Evolutionary conservation across 2,797 vertebrate genomes (phyloP).

Genomic region (Mormyrops attenuatus): DNA sequence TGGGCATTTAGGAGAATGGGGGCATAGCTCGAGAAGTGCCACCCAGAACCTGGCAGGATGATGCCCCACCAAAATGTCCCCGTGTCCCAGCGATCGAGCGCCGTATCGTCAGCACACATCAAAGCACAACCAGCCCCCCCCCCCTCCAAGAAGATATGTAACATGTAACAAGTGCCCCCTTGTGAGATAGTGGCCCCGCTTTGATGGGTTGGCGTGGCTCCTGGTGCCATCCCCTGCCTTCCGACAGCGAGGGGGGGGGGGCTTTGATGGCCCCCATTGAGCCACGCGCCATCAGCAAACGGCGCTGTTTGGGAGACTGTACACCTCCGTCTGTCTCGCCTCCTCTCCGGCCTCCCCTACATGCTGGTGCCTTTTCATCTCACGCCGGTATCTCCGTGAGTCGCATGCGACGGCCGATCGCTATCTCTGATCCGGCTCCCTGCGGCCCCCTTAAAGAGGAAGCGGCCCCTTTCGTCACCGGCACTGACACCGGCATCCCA

Average conservation of each 20-base stretch:
- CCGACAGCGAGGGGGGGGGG: constrained; percentile 39
- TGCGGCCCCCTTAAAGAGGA: constrained; percentile 2
- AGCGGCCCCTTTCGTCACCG: not conserved
- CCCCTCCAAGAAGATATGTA: constrained; percentile 24
- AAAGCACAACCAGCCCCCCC: constrained; percentile 42
- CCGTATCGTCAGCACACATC: constrained; percentile 49
- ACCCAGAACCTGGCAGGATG: constrained; percentile 38
- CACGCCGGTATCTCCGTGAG: constrained; percentile 54
- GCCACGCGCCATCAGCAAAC: constrained; percentile 58
- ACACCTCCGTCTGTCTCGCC: constrained; percentile 54
- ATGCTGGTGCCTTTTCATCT: constrained; percentile 77
- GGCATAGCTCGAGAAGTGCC: constrained; percentile 51
- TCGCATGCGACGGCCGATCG: constrained; percentile 61
- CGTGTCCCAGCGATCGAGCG: constrained; percentile 13
- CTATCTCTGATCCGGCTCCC: not conserved
- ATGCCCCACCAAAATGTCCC: constrained; percentile 4
- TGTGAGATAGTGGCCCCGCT: constrained; percentile 58
- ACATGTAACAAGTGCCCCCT: constrained; percentile 36
- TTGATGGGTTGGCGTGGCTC: constrained; percentile 57
- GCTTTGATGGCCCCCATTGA: constrained; percentile 72
- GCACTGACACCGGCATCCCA: not conserved
- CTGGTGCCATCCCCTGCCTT: constrained; percentile 44
- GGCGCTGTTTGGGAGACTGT: constrained; percentile 67
- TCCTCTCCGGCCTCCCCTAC: constrained; percentile 49
- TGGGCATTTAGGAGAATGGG: constrained; percentile 62